Percentiles rank a stretch among this genome's conserved stretches.
phyloP scores from a whole-genome alignment of 2,797 vertebrate genomes.

The Etheostoma perlongum region DNA sequence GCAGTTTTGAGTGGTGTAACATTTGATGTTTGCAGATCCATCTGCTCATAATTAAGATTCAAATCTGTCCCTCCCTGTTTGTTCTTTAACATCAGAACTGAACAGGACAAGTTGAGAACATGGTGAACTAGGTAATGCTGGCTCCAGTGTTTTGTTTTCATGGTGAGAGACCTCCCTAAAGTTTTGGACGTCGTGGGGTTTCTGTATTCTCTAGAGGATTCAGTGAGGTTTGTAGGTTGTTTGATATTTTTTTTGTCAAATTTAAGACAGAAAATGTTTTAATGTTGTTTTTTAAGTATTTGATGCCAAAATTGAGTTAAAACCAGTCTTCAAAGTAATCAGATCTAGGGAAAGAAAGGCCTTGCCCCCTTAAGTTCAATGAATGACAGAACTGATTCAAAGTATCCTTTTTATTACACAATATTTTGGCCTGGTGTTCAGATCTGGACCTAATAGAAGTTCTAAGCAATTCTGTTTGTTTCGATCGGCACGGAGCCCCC shows the following conservation, averaged over 20 bases:
- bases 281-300: background rate
- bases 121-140: constrained; percentile 10
- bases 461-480: constrained; percentile 43
- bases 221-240: constrained; percentile 1
- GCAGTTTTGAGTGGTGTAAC: background rate
- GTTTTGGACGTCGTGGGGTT: background rate
- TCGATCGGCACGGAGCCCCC: constrained; percentile 27
- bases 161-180: constrained; percentile 14
- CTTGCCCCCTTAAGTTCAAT: constrained; percentile 17
- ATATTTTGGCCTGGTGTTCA: constrained; percentile 19
- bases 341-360: constrained; percentile 12
- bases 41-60: constrained; percentile 32
- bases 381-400: constrained; percentile 25
- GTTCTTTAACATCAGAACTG: constrained; percentile 21
- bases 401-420: constrained; percentile 36
- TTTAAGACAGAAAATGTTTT: constrained; percentile 37
- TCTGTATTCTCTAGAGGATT: constrained; percentile 17
- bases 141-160: constrained; percentile 19
- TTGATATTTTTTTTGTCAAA: constrained; percentile 1
- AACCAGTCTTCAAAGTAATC: constrained; percentile 24
- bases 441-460: constrained; percentile 48
- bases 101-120: background rate
- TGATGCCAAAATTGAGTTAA: constrained; percentile 14
- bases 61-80: constrained; percentile 30
- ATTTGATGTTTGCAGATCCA: constrained; percentile 29